Evolutionary conservation across 2,797 vertebrate species (phyloP).

Genomic region (Perodicticus potto): DNA sequence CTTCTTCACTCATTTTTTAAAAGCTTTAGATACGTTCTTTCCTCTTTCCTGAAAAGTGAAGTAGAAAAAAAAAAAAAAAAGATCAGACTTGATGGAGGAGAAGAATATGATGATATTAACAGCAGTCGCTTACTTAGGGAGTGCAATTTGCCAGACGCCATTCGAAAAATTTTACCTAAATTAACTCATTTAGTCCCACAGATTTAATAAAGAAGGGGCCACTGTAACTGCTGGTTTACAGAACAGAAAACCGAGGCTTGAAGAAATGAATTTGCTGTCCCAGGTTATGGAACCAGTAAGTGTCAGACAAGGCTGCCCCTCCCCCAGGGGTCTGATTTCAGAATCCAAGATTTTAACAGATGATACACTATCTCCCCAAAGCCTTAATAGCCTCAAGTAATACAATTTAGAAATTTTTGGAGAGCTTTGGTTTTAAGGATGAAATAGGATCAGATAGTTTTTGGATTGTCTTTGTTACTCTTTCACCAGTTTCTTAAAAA

Average conservation of each 20-base stretch:
- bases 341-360: background rate
- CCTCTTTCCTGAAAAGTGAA: background rate
- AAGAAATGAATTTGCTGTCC: background rate
- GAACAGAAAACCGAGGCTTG: background rate
- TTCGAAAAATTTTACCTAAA: slow-evolving; percentile 4
- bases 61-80: slow-evolving; percentile 22
- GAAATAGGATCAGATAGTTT: background rate
- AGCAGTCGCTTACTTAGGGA: background rate
- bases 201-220: background rate
- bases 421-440: background rate
- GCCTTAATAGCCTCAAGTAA: background rate
- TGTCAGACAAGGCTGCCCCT: background rate
- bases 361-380: background rate
- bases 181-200: background rate
- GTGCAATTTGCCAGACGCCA: background rate
- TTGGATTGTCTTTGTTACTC: background rate
- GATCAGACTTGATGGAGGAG: background rate
- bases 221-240: background rate
- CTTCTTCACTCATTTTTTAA: background rate
- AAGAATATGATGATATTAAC: background rate
- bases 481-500: slow-evolving; percentile 65
- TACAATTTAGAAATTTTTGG: background rate
- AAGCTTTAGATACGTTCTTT: background rate
- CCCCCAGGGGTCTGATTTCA: background rate
- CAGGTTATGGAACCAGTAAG: background rate